Conservation (phyloP, 2,113 vertebrate genomes). For the Patagioenas fasciata region DNA sequence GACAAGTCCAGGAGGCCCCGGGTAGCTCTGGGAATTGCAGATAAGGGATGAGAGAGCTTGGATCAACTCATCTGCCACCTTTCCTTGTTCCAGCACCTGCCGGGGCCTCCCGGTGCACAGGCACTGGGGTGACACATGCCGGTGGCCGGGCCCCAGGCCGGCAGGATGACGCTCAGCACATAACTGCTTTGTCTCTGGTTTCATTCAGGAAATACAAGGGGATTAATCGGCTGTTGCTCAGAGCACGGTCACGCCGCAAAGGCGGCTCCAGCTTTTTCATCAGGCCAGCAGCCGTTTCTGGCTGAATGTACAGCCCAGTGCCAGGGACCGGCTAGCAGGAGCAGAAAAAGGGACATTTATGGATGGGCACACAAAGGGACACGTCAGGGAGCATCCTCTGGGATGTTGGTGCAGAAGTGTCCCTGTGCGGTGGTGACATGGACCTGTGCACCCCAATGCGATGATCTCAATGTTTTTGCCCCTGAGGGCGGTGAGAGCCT, state of each 20-base stretch:
- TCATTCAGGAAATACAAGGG: conserved; percentile 66
- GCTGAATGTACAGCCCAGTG: not conserved
- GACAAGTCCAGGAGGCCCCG: not conserved
- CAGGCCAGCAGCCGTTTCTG: fast-evolving
- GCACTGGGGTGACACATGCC: not conserved
- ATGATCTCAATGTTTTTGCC: no score
- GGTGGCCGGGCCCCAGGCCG: not conserved
- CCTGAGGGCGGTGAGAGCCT: no score
- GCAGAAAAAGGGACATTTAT: not conserved
- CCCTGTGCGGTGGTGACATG: not conserved
- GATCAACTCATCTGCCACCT: not conserved
- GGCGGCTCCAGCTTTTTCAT: not conserved
- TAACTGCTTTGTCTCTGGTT: conserved; percentile 35
- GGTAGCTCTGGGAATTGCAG: not conserved
- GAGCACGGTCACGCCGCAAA: not conserved
- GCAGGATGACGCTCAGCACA: not conserved
- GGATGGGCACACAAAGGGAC: not conserved
- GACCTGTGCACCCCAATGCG: not conserved
- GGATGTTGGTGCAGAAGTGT: not conserved
- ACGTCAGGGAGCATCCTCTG: not conserved
- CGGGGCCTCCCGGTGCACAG: not conserved
- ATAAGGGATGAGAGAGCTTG: not conserved
- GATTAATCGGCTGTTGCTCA: conserved; percentile 16
- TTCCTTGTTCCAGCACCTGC: not conserved
- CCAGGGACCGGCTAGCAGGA: no score